Evolutionary conservation across 2,888 invertebrate species (phyloP).

Genomic region (Ypsolopha scabrella): DNA sequence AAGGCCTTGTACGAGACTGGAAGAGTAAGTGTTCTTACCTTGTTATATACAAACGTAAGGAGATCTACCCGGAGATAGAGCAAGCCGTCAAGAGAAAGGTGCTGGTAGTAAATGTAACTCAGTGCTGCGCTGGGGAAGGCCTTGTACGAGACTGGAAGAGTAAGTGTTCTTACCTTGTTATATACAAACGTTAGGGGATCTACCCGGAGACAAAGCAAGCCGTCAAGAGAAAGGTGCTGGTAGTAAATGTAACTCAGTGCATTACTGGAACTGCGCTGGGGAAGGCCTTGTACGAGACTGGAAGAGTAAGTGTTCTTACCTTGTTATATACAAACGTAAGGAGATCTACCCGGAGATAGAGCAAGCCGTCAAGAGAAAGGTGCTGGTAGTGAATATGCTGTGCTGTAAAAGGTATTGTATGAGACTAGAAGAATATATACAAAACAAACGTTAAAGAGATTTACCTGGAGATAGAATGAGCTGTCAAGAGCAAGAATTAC

Average conservation of each 20-base stretch:
- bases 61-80: slow-evolving; percentile 81
- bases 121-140: slow-evolving; percentile 81
- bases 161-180: slow-evolving; percentile 21
- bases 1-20: slow-evolving; percentile 87
- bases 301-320: slow-evolving; percentile 66
- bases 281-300: slow-evolving; percentile 84
- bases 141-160: slow-evolving; percentile 89
- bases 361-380: slow-evolving; percentile 79
- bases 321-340: slow-evolving; percentile 63
- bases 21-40: slow-evolving; percentile 54
- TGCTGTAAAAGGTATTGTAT: slow-evolving; percentile 76
- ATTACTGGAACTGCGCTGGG: slow-evolving; percentile 81
- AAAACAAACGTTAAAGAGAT: slow-evolving; percentile 85
- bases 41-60: slow-evolving; percentile 71
- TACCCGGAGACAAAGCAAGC: slow-evolving; percentile 81
- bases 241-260: slow-evolving; percentile 95
- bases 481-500: no score
- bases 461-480: slow-evolving; percentile 78
- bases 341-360: slow-evolving; percentile 84
- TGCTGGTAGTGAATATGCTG: slow-evolving; percentile 91
- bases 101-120: slow-evolving; percentile 92
- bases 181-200: slow-evolving; percentile 79
- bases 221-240: slow-evolving; percentile 81
- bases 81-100: slow-evolving; percentile 82
- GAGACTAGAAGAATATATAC: slow-evolving; percentile 88